phyloP scores from a whole-genome alignment of 2,888 invertebrate genomes.

The Gymnocheta viridis region DNA sequence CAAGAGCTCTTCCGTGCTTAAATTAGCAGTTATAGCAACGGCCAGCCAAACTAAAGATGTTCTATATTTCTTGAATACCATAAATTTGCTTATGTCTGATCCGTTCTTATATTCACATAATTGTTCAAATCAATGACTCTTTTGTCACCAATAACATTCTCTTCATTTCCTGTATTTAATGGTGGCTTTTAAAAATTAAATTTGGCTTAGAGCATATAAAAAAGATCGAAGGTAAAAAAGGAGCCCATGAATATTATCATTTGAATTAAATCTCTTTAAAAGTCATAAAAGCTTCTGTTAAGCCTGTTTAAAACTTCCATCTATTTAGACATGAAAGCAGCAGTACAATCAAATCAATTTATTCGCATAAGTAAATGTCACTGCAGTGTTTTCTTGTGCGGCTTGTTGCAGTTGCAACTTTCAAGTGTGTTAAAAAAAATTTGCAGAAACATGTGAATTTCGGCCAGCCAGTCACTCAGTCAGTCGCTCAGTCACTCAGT shows the following conservation, averaged over 20 bases:
- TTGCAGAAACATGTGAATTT: background rate
- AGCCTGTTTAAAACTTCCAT: slow-evolving; percentile 62
- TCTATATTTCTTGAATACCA: no score
- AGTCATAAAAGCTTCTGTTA: slow-evolving; percentile 58
- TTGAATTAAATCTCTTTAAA: slow-evolving; percentile 53
- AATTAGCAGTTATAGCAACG: no score
- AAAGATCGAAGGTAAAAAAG: background rate
- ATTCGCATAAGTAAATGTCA: slow-evolving; percentile 45
- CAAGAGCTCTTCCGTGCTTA: no score
- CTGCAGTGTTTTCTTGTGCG: background rate
- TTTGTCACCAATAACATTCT: slow-evolving; percentile 17
- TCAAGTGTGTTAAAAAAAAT: background rate
- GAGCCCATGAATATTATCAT: slow-evolving; percentile 49
- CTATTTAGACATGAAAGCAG: slow-evolving; percentile 67
- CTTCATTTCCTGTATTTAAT: slow-evolving; percentile 54
- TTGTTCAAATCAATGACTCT: background rate
- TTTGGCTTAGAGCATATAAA: background rate
- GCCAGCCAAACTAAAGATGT: no score
- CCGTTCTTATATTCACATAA: background rate
- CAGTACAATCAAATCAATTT: slow-evolving; percentile 66
- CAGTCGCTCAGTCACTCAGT: background rate
- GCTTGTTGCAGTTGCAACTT: background rate
- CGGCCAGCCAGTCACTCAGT: background rate
- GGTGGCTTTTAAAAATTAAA: background rate
- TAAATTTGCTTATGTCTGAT: no score